Conservation (phyloP, 2,113 vertebrate species). For the Suncus etruscus region DNA sequence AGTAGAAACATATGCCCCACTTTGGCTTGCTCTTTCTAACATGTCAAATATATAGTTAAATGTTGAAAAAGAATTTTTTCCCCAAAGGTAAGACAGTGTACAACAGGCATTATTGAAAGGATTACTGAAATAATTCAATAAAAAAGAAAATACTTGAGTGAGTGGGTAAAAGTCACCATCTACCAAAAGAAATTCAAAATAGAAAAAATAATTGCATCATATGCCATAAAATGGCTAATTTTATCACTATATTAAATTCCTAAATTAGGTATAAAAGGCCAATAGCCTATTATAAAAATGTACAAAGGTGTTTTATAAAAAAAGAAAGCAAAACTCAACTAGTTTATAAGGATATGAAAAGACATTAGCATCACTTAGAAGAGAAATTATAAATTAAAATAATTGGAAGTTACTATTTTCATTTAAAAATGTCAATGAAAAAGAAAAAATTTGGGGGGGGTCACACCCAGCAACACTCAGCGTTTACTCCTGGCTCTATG, state of each 20-base stretch:
- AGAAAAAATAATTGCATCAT: background rate
- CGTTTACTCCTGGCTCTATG: too few relatives aligned
- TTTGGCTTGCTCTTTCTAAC: too few relatives aligned
- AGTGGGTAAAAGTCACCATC: background rate
- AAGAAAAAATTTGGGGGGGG: too few relatives aligned
- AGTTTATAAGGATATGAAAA: background rate
- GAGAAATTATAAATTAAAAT: background rate
- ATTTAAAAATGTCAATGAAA: background rate
- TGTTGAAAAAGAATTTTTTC: background rate
- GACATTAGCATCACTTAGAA: background rate
- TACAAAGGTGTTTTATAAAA: background rate
- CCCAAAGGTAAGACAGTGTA: background rate
- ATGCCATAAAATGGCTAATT: background rate
- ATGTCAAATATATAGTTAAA: too few relatives aligned
- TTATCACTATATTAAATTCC: background rate
- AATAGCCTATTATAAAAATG: slow-evolving; percentile 20
- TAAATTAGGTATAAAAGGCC: slow-evolving; percentile 18
- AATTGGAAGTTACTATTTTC: background rate
- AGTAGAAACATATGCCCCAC: too few relatives aligned
- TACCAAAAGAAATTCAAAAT: background rate
- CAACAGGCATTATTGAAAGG: background rate
- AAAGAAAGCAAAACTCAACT: background rate
- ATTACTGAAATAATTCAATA: background rate
- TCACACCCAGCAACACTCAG: too few relatives aligned
- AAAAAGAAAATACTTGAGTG: background rate